phyloP scores from a whole-genome alignment of 2,797 vertebrate genomes.

The Sylvilagus floridanus region DNA sequence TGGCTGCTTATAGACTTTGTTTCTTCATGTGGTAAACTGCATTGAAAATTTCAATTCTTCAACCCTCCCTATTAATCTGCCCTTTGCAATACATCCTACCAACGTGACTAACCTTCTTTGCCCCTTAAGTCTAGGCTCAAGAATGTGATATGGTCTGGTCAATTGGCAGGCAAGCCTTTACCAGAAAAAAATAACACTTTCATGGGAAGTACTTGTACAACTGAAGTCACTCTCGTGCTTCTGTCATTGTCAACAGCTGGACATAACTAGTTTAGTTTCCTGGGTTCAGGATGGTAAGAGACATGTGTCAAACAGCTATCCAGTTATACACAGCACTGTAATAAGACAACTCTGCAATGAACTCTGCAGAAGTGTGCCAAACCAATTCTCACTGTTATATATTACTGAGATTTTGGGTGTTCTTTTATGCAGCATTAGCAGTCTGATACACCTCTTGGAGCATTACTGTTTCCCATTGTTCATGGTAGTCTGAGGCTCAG shows the following conservation, averaged over 20 bases:
- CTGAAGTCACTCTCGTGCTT: neutral
- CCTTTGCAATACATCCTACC: neutral
- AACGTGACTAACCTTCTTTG: neutral
- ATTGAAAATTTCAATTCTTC: neutral
- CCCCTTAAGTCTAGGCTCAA: neutral
- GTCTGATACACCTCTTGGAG: neutral
- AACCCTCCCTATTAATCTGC: neutral
- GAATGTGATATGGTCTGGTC: neutral
- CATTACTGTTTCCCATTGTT: neutral
- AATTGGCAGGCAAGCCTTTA: neutral
- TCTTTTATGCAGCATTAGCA: neutral
- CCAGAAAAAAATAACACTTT: neutral
- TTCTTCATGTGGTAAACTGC: neutral
- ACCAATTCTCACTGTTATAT: neutral
- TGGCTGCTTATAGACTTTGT: neutral
- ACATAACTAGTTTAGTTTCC: neutral
- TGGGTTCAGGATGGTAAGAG: neutral
- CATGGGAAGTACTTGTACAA: neutral
- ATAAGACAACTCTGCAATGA: neutral
- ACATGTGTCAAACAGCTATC: neutral
- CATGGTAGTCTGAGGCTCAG: neutral
- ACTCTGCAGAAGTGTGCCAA: neutral
- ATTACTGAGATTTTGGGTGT: neutral
- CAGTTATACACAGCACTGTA: neutral
- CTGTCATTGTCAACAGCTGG: neutral